Evolutionary conservation across 2,888 invertebrate genomes (phyloP).

Genomic region (Bhutanitis thaidina): DNA sequence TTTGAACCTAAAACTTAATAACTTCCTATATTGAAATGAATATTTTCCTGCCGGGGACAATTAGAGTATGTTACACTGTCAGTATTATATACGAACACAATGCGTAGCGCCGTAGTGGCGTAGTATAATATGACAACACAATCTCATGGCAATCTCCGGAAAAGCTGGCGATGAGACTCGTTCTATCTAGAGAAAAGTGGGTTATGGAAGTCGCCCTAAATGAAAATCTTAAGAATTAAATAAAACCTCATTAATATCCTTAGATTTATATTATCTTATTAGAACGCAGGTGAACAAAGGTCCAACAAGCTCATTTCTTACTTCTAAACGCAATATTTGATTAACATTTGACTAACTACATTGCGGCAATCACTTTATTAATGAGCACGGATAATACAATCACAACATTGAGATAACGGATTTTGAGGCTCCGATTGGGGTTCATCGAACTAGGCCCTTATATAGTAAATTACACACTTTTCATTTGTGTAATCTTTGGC

Average conservation of each 20-base stretch:
- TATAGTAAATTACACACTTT: constrained; percentile 24
- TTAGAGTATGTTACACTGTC: too few relatives aligned
- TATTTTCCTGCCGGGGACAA: too few relatives aligned
- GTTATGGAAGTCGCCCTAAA: too few relatives aligned
- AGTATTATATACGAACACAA: too few relatives aligned
- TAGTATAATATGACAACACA: too few relatives aligned
- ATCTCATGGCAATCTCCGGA: too few relatives aligned
- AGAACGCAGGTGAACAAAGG: constrained; percentile 70
- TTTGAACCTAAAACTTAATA: too few relatives aligned
- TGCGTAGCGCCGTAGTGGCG: too few relatives aligned
- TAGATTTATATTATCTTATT: constrained; percentile 38
- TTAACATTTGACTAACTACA: constrained; percentile 60
- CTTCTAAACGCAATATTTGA: constrained; percentile 51
- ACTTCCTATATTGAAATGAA: too few relatives aligned
- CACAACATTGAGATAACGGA: constrained; percentile 56
- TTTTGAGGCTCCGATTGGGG: constrained; percentile 31
- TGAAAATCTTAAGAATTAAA: background rate
- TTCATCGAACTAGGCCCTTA: constrained; percentile 38
- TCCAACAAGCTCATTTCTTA: constrained; percentile 66
- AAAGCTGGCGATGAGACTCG: too few relatives aligned
- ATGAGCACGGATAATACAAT: constrained; percentile 60
- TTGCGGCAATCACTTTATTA: constrained; percentile 50
- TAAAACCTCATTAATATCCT: background rate
- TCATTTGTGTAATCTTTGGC: constrained; percentile 24
- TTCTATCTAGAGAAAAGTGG: too few relatives aligned